These are phyloP conservation scores for Drosophila leontia DNA, from an alignment of 1,140 invertebrate species.

Conservation along the genomic window DNA sequence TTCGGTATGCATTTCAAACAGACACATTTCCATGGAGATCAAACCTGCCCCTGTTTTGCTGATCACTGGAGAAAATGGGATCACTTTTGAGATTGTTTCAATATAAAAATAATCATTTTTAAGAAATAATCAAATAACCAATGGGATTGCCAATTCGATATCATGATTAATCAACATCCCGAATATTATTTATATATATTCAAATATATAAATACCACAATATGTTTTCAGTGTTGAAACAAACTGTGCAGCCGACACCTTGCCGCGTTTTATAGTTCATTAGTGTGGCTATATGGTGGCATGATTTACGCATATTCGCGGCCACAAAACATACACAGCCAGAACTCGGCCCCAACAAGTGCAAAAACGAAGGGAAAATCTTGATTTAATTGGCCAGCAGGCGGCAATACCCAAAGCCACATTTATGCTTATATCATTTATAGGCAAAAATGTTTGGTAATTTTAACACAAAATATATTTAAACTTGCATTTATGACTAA, in stretches of 20 bases:
- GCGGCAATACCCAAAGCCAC: neutral
- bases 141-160: no score
- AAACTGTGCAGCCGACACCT: slow-evolving; percentile 41
- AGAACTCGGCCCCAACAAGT: slow-evolving; percentile 16
- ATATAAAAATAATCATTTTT: neutral
- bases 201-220: rapidly evolving
- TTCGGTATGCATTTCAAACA: slow-evolving; percentile 51
- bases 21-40: slow-evolving; percentile 50
- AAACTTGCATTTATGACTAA: slow-evolving; percentile 10
- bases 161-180: no score
- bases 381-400: slow-evolving; percentile 25
- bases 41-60: slow-evolving; percentile 29
- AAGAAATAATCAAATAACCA: no score
- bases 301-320: slow-evolving; percentile 65
- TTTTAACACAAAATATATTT: neutral
- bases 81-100: neutral
- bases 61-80: slow-evolving; percentile 1
- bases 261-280: slow-evolving; percentile 72
- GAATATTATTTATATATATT: no score
- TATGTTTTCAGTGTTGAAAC: neutral
- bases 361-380: slow-evolving; percentile 8
- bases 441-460: no score
- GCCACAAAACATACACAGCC: slow-evolving; percentile 26
- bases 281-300: slow-evolving; percentile 69
- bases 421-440: no score